These are phyloP conservation scores for Lucifuga dentata DNA, from an alignment of 2,113 vertebrate genomes.

Conservation along the genomic window DNA sequence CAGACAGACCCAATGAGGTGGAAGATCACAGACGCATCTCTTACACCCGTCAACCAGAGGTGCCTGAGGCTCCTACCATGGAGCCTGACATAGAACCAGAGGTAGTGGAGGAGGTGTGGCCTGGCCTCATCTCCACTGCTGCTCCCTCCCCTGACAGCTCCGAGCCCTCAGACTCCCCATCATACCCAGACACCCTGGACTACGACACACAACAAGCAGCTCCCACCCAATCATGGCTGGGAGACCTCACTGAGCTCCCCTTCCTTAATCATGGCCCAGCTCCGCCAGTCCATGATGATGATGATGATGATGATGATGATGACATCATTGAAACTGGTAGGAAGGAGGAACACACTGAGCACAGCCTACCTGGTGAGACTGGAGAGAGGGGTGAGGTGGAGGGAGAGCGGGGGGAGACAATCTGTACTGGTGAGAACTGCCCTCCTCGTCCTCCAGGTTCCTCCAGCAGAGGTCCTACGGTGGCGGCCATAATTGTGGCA, in stretches of 20 bases:
- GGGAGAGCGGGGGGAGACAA: conserved; percentile 64
- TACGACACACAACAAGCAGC: conserved; percentile 61
- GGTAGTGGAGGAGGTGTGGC: conserved; percentile 23
- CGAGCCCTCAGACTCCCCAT: conserved; percentile 42
- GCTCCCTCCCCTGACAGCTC: conserved; percentile 26
- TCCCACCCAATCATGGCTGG: conserved; percentile 67
- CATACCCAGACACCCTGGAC: conserved; percentile 47
- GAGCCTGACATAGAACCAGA: conserved; percentile 32
- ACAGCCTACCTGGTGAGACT: conserved; percentile 79
- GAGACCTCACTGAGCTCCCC: conserved; percentile 64
- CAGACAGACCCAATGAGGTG: conserved; percentile 78
- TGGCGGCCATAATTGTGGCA: conserved; percentile 87
- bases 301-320: too few relatives aligned
- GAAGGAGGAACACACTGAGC: conserved; percentile 68
- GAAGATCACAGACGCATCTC: conserved; percentile 63
- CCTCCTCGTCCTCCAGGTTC: conserved; percentile 76
- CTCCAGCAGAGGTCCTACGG: conserved; percentile 82
- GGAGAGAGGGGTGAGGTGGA: conserved; percentile 75
- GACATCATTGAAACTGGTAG: conserved; percentile 22
- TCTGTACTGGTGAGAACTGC: conserved; percentile 64
- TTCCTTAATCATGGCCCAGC: conserved; percentile 50
- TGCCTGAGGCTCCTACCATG: conserved; percentile 47
- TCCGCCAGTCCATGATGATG: conserved; percentile 29
- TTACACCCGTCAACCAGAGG: conserved; percentile 59
- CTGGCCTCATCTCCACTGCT: conserved; percentile 51